Evolutionary conservation across 2,113 vertebrate genomes (phyloP), one percentile per base, ranked within the genome.

Genomic region (Actenoides lindsayi): DNA sequence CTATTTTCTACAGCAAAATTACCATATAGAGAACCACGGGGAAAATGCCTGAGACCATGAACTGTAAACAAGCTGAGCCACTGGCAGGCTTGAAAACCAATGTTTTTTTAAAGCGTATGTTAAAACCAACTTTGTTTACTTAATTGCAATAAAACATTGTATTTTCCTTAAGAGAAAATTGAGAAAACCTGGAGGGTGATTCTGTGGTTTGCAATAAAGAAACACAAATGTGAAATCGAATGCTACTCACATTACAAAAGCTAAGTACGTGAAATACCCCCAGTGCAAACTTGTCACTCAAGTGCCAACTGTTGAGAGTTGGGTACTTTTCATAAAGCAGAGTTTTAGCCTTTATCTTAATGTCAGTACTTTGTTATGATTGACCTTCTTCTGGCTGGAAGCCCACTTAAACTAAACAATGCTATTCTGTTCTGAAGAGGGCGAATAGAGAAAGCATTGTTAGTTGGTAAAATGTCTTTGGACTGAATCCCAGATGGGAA

Each of bases 331-430:
- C 94, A 87, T 93, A 96, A 90, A 88, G 79, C 69, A 62, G 60
- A 81, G 75, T 91, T 97, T 83, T 76, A 91, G 88, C 88, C 76
- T 95, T 97, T 97, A 97, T 97, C 97, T 96, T 97, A 91, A 97
- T 96, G 94, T 96, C 95, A 96, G 91, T 54, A 64, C 95, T 97
- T 96, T 96, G 97, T 97, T 97, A 86, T 89, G 89, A 88, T 93
- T 96, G 95, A 97, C 95, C 96, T 97, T 81, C 94, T 96, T 95
- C 95, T 97, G 96, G 96, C 93, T 91, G 90, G 92, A 62, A 97
- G 94, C 96, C 95, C 75, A 84, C 94, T 95, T 56, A 87, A 91
- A 69, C 65, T 53, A 96, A 96, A 97, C 96, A 97, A 97, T 97
- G 9, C 94, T 62, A 93, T 94, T 95, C 91, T 97, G 94, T 95